Evolutionary conservation across 2,113 vertebrate genomes (phyloP), one percentile per base, ranked within the genome.

Genomic region (Morone saxatilis): DNA sequence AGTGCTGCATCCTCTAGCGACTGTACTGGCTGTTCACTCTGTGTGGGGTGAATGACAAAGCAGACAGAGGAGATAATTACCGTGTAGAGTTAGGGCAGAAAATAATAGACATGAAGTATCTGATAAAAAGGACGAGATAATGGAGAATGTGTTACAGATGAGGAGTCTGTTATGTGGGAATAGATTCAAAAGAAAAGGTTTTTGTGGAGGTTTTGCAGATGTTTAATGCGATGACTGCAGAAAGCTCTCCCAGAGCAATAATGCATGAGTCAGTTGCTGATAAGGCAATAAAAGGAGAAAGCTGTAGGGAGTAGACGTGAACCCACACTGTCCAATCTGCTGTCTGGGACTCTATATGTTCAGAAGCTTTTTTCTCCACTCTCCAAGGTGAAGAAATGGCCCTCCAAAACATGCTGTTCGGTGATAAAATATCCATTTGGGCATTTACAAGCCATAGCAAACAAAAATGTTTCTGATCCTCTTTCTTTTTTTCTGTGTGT

Each of bases 251-350:
- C 53, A 57, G 78, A 56, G 68, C 53, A 84, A 72, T 80, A 71
- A 77, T 67, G 75, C 66, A 89, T 87, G 88, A 90, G 87, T 92
- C 93, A 89, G 69, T 76, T 66, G 40, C 70, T 71, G 81, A 91
- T 56, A 72, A 85, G 53, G 83, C 75, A 85, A 80, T 88, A 62
- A 82, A 85, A 77, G 22, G 48, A 69, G 50, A 86, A 78, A 74
- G 75, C 67, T 62, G 43, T 47, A 51, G 65, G 43, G 59, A 68
- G 62, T 67, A 47, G 50, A 53, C 54, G 71, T 65, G 36, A 80
- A 69, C 72, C 73, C 81, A 76, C 54, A 38, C 84, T 38, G 82
- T 56, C 74, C 80, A 47, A 83, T 79, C 7, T 71, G 65, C 77
- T 80, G 65, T 76, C 71, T 61, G 22, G 60, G 25, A 60, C 51